Percentiles rank a stretch among this genome's conserved stretches.
Conservation (phyloP, 2,113 vertebrate genomes). For the Indicator indicator region DNA sequence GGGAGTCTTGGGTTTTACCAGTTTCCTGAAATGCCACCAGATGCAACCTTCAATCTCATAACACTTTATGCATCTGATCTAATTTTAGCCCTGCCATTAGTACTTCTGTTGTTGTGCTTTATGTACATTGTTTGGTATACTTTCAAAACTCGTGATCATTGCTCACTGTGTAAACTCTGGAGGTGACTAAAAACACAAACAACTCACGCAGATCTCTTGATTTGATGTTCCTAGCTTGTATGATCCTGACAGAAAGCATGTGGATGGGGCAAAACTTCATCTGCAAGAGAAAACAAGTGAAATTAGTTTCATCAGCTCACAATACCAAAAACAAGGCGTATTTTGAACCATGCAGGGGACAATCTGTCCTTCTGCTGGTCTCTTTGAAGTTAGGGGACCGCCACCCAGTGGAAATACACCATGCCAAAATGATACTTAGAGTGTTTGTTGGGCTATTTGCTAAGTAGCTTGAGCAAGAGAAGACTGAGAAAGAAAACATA, state of each 20-base stretch:
- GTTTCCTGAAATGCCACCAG: background rate
- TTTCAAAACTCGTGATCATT: background rate
- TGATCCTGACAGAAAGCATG: constrained; percentile 75
- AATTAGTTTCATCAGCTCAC: background rate
- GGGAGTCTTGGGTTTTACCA: background rate
- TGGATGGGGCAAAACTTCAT: constrained; percentile 58
- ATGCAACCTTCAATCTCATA: background rate
- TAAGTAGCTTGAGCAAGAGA: background rate
- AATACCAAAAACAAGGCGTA: background rate
- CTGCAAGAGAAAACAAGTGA: constrained; percentile 62
- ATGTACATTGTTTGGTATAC: background rate
- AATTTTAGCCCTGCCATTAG: background rate
- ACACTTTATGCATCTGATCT: background rate
- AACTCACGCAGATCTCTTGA: constrained; percentile 76
- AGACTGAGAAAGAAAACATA: background rate
- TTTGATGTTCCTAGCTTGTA: constrained; percentile 72
- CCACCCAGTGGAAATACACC: background rate
- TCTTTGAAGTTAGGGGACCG: background rate
- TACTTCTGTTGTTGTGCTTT: background rate
- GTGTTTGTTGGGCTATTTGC: background rate
- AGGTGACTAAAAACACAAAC: constrained; percentile 24
- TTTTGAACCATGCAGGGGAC: background rate
- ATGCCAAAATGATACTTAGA: rapidly evolving
- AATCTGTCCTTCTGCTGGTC: background rate
- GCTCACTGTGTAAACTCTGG: background rate